phyloP scores from a whole-genome alignment of 2,888 invertebrate genomes.

The Cheiracanthium punctorium region DNA sequence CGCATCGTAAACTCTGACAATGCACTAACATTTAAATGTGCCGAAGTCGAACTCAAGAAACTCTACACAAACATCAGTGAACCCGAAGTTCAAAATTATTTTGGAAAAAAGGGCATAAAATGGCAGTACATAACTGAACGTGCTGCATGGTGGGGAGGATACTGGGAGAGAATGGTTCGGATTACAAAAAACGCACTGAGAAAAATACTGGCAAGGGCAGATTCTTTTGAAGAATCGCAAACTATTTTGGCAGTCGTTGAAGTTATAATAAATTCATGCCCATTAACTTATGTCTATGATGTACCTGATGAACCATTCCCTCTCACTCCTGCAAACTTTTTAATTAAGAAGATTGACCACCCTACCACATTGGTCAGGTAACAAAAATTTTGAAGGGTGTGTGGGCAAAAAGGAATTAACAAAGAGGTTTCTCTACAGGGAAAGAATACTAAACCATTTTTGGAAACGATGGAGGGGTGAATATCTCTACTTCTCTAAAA shows the following conservation, averaged over 20 bases:
- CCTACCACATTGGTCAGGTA: not conserved
- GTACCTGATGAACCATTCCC: not conserved
- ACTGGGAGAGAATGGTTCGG: constrained; percentile 9
- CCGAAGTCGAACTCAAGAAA: constrained; percentile 3
- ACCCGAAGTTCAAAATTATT: constrained; percentile 3
- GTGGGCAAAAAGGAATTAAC: not conserved
- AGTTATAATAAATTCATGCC: constrained; percentile 1
- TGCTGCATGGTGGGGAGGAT: constrained; percentile 26
- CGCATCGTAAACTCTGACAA: not conserved
- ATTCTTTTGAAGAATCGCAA: constrained; percentile 16
- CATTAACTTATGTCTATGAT: constrained; percentile 7
- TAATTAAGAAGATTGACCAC: not conserved
- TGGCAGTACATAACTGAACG: constrained; percentile 2
- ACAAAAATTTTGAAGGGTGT: not conserved
- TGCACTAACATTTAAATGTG: not conserved
- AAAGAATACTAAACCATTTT: not conserved
- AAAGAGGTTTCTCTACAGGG: not conserved
- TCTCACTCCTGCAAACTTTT: not conserved
- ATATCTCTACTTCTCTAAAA: not conserved
- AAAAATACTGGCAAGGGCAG: not conserved
- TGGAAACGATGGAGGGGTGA: not conserved
- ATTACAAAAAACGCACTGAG: constrained; percentile 4
- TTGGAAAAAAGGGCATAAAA: not conserved
- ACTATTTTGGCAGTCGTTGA: not conserved
- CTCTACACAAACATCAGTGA: not conserved